These are phyloP conservation scores for Ochotona curzoniae DNA, from an alignment of 2,113 vertebrate genomes.

Conservation along the genomic window DNA sequence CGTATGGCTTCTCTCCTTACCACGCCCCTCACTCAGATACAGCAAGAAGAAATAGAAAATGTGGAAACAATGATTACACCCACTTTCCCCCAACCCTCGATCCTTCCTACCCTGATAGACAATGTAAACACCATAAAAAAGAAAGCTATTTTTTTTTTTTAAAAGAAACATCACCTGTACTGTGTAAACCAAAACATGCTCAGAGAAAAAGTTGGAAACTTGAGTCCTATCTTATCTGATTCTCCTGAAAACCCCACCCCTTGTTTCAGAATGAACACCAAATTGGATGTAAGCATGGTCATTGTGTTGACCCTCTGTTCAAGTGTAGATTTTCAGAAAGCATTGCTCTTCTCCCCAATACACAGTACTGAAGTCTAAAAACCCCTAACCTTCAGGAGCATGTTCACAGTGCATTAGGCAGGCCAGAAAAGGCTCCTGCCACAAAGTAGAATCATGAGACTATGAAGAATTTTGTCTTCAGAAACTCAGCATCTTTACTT, in stretches of 20 bases:
- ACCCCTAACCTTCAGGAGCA: neutral
- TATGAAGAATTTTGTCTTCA: neutral
- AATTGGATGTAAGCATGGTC: neutral
- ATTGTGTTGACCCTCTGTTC: neutral
- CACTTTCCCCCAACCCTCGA: too few species aligned
- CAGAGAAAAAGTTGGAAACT: slow-evolving; percentile 16
- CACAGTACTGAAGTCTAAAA: neutral
- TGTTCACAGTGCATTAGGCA: neutral
- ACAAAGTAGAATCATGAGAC: neutral
- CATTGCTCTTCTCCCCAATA: neutral
- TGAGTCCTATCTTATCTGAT: neutral
- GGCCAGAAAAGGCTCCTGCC: neutral
- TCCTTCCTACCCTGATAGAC: too few species aligned
- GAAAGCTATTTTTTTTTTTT: too few species aligned
- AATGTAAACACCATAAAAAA: too few species aligned
- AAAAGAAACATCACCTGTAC: neutral
- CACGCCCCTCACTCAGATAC: too few species aligned
- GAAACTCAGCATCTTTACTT: neutral
- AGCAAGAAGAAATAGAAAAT: too few species aligned
- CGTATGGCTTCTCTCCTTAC: too few species aligned
- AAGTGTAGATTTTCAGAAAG: neutral
- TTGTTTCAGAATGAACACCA: neutral
- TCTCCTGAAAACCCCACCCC: neutral
- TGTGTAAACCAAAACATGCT: neutral
- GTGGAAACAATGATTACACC: too few species aligned